These are phyloP conservation scores for Boulengeromyrus knoepffleri DNA, from an alignment of 2,113 vertebrate genomes.

Conservation along the genomic window DNA sequence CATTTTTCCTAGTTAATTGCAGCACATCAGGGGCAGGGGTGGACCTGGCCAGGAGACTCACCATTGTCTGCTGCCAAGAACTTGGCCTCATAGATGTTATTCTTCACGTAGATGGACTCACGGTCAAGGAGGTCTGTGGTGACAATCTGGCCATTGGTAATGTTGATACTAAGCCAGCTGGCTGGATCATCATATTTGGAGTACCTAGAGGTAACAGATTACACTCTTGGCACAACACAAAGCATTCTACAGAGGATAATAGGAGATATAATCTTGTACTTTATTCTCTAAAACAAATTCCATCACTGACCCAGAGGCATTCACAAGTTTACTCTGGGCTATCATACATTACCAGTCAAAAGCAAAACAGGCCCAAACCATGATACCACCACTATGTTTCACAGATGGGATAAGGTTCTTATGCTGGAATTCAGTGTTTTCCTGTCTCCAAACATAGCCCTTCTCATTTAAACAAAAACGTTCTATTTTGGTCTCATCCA, in stretches of 20 bases:
- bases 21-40: not conserved
- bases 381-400: too few relatives aligned
- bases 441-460: too few relatives aligned
- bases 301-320: not conserved
- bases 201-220: slow-evolving; percentile 67
- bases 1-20: not conserved
- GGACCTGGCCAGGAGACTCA: slow-evolving; percentile 49
- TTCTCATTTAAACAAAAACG: too few relatives aligned
- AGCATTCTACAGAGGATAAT: not conserved
- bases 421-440: too few relatives aligned
- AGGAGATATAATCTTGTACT: not conserved
- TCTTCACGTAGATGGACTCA: slow-evolving; percentile 85
- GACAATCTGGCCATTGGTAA: slow-evolving; percentile 89
- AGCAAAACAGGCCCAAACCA: too few relatives aligned
- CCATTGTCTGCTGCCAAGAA: slow-evolving; percentile 96
- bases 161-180: slow-evolving; percentile 91
- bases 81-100: slow-evolving; percentile 91
- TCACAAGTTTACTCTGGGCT: not conserved
- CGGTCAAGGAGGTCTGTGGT: slow-evolving; percentile 86
- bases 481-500: too few relatives aligned
- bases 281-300: not conserved
- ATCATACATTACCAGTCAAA: not conserved
- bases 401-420: too few relatives aligned
- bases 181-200: slow-evolving; percentile 92
- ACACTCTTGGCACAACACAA: not conserved